A percentile compares a stretch with the other conserved stretches of the same genome.
Evolutionary conservation across 2,888 invertebrate genomes (phyloP).

Genomic region (Lochmaea capreae): DNA sequence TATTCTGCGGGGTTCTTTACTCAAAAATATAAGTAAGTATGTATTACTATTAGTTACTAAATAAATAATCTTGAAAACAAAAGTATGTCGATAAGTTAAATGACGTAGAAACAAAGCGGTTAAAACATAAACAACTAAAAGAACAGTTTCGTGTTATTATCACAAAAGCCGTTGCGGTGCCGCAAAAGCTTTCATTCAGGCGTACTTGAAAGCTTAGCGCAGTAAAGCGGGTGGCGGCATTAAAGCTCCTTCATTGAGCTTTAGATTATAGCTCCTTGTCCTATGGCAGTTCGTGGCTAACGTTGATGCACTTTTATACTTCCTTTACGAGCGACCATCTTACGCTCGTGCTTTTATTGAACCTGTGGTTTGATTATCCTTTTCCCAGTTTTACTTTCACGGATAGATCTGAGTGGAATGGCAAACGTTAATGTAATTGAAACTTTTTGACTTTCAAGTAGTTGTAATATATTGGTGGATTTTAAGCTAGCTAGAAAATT

Average conservation of each 20-base stretch:
- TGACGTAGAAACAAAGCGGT: conserved; percentile 52
- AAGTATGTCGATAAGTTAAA: conserved; percentile 49
- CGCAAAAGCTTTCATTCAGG: conserved; percentile 58
- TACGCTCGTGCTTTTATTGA: conserved; percentile 54
- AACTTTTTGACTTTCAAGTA: not conserved
- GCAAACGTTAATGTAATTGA: conserved; percentile 41
- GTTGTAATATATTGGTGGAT: not conserved
- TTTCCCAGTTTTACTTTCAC: conserved; percentile 42
- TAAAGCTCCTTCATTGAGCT: conserved; percentile 62
- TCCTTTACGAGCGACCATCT: conserved; percentile 63
- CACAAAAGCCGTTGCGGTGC: conserved; percentile 61
- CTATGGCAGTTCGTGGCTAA: conserved; percentile 59
- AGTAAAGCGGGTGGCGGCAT: conserved; percentile 61
- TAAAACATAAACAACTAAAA: conserved; percentile 59
- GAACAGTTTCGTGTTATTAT: conserved; percentile 61
- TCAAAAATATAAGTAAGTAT: too few species aligned
- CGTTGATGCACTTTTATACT: conserved; percentile 61
- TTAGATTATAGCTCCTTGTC: conserved; percentile 62
- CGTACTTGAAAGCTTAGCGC: conserved; percentile 61
- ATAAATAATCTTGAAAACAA: conserved; percentile 27
- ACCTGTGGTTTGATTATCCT: conserved; percentile 46
- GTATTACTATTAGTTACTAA: not conserved
- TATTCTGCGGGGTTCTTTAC: too few species aligned
- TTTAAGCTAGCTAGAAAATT: not conserved
- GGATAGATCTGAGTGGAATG: conserved; percentile 46